These are phyloP conservation scores for Chloropsis cyanopogon DNA, from an alignment of 2,113 vertebrate genomes.

Conservation along the genomic window DNA sequence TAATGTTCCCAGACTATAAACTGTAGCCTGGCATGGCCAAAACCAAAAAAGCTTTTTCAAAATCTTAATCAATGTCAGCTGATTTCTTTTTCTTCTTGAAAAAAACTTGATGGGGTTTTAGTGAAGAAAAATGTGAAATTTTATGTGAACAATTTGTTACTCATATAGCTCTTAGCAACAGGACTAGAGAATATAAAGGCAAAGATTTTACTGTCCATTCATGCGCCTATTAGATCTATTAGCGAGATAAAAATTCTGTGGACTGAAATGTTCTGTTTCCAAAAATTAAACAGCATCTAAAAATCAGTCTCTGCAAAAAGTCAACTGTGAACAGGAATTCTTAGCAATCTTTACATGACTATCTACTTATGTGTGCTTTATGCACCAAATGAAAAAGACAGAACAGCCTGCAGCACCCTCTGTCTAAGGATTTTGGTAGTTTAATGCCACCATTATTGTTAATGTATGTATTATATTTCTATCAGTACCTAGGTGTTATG, in stretches of 20 bases:
- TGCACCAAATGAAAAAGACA: background rate
- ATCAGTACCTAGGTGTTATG: background rate
- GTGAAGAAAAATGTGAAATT: constrained; percentile 13
- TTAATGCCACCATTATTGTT: background rate
- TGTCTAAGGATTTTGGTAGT: background rate
- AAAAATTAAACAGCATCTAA: background rate
- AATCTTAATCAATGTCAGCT: constrained; percentile 57
- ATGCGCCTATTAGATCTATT: background rate
- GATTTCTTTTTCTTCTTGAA: background rate
- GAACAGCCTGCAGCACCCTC: background rate
- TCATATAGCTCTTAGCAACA: constrained; percentile 20
- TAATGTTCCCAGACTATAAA: constrained; percentile 58
- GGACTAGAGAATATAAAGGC: background rate
- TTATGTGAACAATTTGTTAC: constrained; percentile 11
- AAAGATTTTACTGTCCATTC: background rate
- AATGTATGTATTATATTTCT: background rate
- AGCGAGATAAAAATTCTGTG: background rate
- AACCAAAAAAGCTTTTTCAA: constrained; percentile 40
- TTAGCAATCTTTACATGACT: background rate
- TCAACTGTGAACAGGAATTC: background rate
- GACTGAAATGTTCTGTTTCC: background rate
- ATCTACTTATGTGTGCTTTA: background rate
- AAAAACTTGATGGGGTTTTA: background rate
- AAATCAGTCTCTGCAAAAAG: background rate
- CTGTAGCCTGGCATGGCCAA: constrained; percentile 26